Base-by-base conservation (phyloP, 2,888 invertebrate genomes). In the Odontocerum albicorne region DNA sequence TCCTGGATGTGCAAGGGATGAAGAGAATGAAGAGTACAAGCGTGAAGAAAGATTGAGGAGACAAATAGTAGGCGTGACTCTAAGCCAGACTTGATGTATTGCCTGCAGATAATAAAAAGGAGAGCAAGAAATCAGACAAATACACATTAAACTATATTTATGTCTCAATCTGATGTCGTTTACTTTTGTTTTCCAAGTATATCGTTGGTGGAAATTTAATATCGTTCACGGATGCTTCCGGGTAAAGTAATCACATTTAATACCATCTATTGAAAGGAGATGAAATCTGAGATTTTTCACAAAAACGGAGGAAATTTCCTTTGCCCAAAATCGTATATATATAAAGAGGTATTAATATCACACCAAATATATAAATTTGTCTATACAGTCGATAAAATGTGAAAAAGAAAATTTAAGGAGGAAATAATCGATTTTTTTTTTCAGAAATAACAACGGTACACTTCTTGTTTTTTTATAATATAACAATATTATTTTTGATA, bases 111-210 rank as follows among this genome's bases (percentile, higher is more conserved):
- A 42, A 50, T 50, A 42, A 50, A 42, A 50, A 33, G 33, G 32
- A 20, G 43, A 12, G 19, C 33, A 12, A 21, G 33, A 35, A 40
- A 42, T 16, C 27, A 19, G 7, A 15, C 38, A 36, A 49, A 49
- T 22, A 49, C 46, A 46, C 35, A 36, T 46, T 46, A 46, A 44
- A 44, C 32, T 44, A 44, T 44, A 44, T 44, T 44, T 44, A 44
- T 44, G 44, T 44, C 33, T 1, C 4, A 31, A 32, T 44, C 32
- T 31, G 32, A 32, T 32, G 44, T 31, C 44, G 31, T 15, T 44
- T 32, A 15, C 32, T 44, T 44, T 44, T 31, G 17, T 32, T 44
- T 44, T 32, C 17, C 17, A 16, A 44, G 44, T 44, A 44, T 27
- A 44, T 44, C 44, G 21, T 31, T 15, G 12, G 8, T 10, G 33